A percentile compares a stretch with the other conserved stretches of the same genome.
Conservation (phyloP, 35 echinoderm and acorn worm genomes). For the Patiria miniata region DNA sequence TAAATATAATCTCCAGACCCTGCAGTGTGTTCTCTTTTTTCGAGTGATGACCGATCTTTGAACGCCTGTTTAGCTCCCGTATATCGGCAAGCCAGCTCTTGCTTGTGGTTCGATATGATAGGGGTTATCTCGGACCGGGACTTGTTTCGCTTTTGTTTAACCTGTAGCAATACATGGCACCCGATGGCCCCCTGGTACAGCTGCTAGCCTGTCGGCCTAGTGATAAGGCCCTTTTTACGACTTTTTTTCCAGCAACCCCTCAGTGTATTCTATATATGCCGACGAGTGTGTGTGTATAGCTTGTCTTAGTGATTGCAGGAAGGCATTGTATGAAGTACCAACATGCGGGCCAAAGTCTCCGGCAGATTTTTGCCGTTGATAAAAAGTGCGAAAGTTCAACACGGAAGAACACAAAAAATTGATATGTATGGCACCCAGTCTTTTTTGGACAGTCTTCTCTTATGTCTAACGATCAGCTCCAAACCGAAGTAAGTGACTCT, state of each 20-base stretch:
- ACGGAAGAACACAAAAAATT: too few relatives aligned
- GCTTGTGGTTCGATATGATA: background rate
- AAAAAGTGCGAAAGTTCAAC: slow-evolving; percentile 18
- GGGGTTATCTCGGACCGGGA: background rate
- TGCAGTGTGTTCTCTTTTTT: too few relatives aligned
- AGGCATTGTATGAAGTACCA: slow-evolving; percentile 18
- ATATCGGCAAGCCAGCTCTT: background rate
- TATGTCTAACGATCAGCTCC: too few relatives aligned
- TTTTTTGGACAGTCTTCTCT: too few relatives aligned
- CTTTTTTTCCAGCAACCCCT: background rate
- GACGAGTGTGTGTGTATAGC: slow-evolving; percentile 15
- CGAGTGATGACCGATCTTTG: too few relatives aligned
- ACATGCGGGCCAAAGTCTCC: slow-evolving; percentile 13
- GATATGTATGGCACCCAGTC: too few relatives aligned
- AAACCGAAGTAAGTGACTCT: too few relatives aligned
- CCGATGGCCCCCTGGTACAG: background rate
- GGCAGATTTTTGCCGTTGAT: background rate
- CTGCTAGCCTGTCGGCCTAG: background rate
- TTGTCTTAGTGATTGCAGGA: slow-evolving; percentile 18
- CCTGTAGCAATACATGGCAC: slow-evolving; percentile 17
- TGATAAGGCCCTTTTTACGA: background rate
- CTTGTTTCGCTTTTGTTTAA: slow-evolving; percentile 16
- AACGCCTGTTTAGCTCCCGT: background rate
- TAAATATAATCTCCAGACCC: too few relatives aligned
- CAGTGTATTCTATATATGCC: background rate